Percentiles rank a stretch among this genome's conserved stretches.
These are phyloP conservation scores for Triops longicaudatus DNA, from an alignment of 1,140 invertebrate species.

Conservation along the genomic window DNA sequence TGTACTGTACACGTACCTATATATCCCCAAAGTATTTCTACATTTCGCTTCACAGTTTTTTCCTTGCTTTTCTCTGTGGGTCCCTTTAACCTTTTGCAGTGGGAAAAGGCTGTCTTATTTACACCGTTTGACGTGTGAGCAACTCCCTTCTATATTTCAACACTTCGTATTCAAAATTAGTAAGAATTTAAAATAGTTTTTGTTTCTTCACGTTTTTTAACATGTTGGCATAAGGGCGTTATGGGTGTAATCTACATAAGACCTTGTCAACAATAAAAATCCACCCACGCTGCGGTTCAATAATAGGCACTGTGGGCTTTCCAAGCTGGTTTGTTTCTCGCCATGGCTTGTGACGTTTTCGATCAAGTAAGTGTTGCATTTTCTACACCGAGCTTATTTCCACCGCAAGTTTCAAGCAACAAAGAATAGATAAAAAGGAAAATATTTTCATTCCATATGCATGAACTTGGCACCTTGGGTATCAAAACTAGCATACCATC, in stretches of 20 bases:
- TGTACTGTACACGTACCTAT: not conserved
- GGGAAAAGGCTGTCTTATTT: conserved; percentile 3
- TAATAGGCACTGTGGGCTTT: not conserved
- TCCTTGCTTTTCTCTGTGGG: not conserved
- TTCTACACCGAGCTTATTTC: not conserved
- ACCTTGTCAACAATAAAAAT: not conserved
- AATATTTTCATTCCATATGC: not conserved
- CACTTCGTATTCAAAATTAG: not conserved
- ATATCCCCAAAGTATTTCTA: not conserved
- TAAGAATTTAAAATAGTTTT: not conserved
- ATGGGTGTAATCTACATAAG: no score
- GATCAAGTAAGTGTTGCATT: not conserved
- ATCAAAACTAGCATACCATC: conserved; percentile 10
- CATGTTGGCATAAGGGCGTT: no score
- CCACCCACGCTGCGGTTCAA: not conserved
- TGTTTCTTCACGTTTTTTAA: no score
- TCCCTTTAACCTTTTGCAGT: conserved; percentile 1
- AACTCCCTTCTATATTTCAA: not conserved
- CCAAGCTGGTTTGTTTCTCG: not conserved
- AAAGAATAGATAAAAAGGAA: not conserved
- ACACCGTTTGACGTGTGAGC: conserved; percentile 2
- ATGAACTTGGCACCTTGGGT: conserved; percentile 14
- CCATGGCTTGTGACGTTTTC: not conserved
- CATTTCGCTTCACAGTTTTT: not conserved
- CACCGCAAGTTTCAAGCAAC: not conserved